Evolutionary conservation across 2,797 vertebrate species (phyloP), one percentile per base, ranked within the genome.

Genomic region (Thaleichthys pacificus): DNA sequence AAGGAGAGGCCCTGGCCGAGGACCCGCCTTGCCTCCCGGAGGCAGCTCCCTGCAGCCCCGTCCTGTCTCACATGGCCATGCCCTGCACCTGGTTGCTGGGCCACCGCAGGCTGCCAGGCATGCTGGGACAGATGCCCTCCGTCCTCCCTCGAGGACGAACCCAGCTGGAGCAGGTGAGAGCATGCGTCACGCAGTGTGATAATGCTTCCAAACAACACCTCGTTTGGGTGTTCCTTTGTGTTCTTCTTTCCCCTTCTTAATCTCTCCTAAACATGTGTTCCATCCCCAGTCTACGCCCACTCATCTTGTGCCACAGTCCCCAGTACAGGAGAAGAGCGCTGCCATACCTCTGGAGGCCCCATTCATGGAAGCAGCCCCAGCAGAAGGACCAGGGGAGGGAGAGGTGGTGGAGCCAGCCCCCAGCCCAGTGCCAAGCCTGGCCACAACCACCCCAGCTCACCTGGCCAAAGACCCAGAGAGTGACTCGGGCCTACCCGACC

Each of bases 111-210:
- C 91, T 96, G 83, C 95, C 95, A 12, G 91, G 92, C 75, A 93
- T 94, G 87, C 91, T 95, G 77, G 93, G 91, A 84, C 93, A 93
- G 83, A 88, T 92, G 75, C 88, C 94, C 66, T 90, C 95, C 71
- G 89, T 95, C 89, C 92, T 95, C 82, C 89, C 89, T 71, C 93
- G 96, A 91, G 94, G 93, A 88, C 92, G 96, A 89, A 70, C 93
- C 77, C 94, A 94, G 79, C 90, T 91, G 67, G 93, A 95, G 81
- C 95, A 96, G 94, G 96, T 97, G 89, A 89, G 91, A 6, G 9
- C 17, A 15, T 22, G 22, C 22, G 6, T 5, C 54, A 22, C 12
- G 12, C 9, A 47, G 42, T 12, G 42, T 47, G 42, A 14, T 11
- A 47, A 3, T 47, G 9, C 11, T 47, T 47, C 9, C 42, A 47